phyloP scores from a whole-genome alignment of 2,113 vertebrate genomes.

The Triplophysa tibetana region DNA sequence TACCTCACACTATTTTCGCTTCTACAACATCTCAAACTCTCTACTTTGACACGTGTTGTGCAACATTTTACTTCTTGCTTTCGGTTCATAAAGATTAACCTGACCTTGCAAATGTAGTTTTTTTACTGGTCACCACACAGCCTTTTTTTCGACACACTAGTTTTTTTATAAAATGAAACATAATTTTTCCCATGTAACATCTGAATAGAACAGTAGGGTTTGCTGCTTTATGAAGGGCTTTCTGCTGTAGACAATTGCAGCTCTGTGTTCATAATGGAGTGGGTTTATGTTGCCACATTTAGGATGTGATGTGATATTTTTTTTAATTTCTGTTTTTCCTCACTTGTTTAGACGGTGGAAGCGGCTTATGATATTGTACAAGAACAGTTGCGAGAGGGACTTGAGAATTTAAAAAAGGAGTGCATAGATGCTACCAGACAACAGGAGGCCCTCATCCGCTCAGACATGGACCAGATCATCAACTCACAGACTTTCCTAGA shows the following conservation, averaged over 20 bases:
- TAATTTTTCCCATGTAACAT: background rate
- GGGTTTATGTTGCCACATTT: slow-evolving; percentile 11
- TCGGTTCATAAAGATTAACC: background rate
- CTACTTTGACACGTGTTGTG: background rate
- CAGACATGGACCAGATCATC: slow-evolving; percentile 89
- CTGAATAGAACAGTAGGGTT: background rate
- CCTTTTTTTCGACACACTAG: background rate
- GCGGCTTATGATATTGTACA: slow-evolving; percentile 80
- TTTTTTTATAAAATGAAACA: background rate
- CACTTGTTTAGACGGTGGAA: slow-evolving; percentile 76
- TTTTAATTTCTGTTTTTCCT: background rate
- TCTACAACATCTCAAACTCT: background rate
- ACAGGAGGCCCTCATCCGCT: slow-evolving; percentile 83
- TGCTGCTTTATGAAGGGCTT: slow-evolving; percentile 15
- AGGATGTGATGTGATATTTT: background rate
- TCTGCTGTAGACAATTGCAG: slow-evolving; percentile 2
- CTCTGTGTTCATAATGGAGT: background rate
- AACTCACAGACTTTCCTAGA: slow-evolving; percentile 83
- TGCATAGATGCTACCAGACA: slow-evolving; percentile 75
- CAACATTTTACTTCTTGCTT: slow-evolving; percentile 6
- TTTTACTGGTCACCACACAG: slow-evolving; percentile 10
- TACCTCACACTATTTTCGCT: slow-evolving; percentile 7
- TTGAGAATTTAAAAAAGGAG: slow-evolving; percentile 79
- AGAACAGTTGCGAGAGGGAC: slow-evolving; percentile 75
- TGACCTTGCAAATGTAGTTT: background rate